Conservation (phyloP, 2,797 vertebrate species). For the Kryptolebias ocellatus region DNA sequence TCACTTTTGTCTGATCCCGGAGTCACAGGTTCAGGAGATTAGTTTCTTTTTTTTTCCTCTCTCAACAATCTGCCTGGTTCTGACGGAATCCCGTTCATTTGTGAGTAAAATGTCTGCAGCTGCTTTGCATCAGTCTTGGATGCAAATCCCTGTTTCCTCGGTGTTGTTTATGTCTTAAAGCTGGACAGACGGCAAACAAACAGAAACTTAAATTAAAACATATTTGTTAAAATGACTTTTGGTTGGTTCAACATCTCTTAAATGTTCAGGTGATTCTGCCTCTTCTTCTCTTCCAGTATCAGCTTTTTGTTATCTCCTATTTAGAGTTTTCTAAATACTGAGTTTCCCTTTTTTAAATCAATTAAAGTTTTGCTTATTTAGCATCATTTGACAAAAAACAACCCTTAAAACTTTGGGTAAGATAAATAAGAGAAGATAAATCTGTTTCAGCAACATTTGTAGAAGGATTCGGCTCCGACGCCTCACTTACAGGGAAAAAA, state of each 20-base stretch:
- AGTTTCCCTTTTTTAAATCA: too few species aligned
- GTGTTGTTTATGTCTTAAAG: not conserved
- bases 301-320: too few species aligned
- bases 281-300: not conserved
- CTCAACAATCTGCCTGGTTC: not conserved
- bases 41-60: not conserved
- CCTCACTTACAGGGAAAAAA: not conserved
- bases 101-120: conserved; percentile 7
- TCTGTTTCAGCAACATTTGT: too few species aligned
- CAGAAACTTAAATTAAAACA: not conserved
- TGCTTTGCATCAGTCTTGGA: conserved; percentile 56
- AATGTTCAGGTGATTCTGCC: not conserved
- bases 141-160: conserved; percentile 44
- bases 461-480: too few species aligned
- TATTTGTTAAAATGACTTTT: not conserved
- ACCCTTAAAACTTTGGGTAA: too few species aligned
- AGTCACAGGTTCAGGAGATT: not conserved
- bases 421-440: too few species aligned
- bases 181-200: not conserved
- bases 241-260: not conserved
- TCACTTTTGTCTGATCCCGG: not conserved
- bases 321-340: too few species aligned
- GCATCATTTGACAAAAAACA: too few species aligned
- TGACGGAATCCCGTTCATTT: conserved; percentile 34
- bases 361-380: too few species aligned